phyloP scores from a whole-genome alignment of 92 coral and sea anemone genomes.

The Chrysogorgia sp. region DNA sequence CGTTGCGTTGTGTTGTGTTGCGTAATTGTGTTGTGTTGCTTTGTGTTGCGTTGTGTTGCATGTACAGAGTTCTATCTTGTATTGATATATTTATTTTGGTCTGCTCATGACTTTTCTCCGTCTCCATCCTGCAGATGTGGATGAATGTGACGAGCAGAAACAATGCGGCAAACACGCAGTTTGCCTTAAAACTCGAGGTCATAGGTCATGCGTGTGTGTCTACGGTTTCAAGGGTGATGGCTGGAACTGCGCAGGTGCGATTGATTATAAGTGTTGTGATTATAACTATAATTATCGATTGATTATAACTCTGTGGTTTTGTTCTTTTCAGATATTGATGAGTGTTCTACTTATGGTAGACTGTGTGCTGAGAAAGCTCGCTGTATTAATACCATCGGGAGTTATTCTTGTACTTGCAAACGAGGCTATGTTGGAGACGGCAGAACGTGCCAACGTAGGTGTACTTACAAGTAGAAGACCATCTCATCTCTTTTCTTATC shows the following conservation, averaged over 20 bases:
- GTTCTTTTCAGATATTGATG: conserved; percentile 16
- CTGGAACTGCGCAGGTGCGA: conserved; percentile 1
- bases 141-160: conserved; percentile 13
- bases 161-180: not conserved
- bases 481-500: no score
- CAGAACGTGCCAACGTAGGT: not conserved
- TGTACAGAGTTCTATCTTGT: no score
- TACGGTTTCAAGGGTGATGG: conserved; percentile 20
- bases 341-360: not conserved
- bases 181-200: not conserved
- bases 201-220: not conserved
- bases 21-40: no score
- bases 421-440: conserved; percentile 20
- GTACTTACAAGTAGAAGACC: no score
- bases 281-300: not conserved
- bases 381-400: conserved; percentile 28
- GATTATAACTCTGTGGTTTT: not conserved
- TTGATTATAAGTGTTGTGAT: not conserved
- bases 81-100: no score
- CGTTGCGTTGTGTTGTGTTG: no score
- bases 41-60: no score
- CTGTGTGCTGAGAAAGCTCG: conserved; percentile 6
- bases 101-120: no score
- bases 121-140: not conserved
- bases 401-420: conserved; percentile 15